Base-by-base conservation (phyloP, 2,113 vertebrate genomes). In the Charina bottae region DNA sequence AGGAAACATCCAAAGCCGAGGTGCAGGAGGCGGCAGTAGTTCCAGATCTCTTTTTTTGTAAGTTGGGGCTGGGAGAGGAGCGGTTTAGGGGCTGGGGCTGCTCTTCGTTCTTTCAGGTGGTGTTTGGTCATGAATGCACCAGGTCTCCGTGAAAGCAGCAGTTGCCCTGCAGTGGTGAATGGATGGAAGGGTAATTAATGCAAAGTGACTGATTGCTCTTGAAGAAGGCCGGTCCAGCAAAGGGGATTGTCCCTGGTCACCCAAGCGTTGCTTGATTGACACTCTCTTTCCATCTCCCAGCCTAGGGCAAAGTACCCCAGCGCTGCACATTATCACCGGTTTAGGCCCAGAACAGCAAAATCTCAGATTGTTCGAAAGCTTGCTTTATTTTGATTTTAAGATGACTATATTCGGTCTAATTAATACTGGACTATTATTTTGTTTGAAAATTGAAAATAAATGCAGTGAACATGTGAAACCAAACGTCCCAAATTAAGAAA, bases 141-240 rank as follows among this genome's bases (percentile, higher is more conserved):
- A 96, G 96, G 90, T 59, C 93, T 62, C 55, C n/a, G 49, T 53
- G 33, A 88, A 85, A 54, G 87, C 90, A 37, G 85, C 94, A 90
- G 94, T 89, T 68, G 92, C 64, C 89, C 85, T 56, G 68, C 89
- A 33, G 89, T n/a, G 58, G 89, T n/a, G 90, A 42, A 92, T 95
- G 96, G 97, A 96, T 46, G 93, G 93, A 95, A 92, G 96, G 97
- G 96, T 98, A 98, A 98, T 98, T 98, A 98, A 98, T 98, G 98
- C 97, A 96, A 97, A 98, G 97, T 98, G 98, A 98, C 98, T 98
- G 98, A 98, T 98, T 97, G 97, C 98, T 98, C 97, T 98, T 97
- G 98, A 98, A 98, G 98, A 97, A 97, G 98, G 98, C 97, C 97
- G 96, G 97, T 97, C 98, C 97, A 96, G 97, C 96, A 93, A 97